A percentile compares a stretch with the other conserved stretches of the same genome.
phyloP scores from a whole-genome alignment of 2,888 invertebrate species.

The Pherbina coryleti region DNA sequence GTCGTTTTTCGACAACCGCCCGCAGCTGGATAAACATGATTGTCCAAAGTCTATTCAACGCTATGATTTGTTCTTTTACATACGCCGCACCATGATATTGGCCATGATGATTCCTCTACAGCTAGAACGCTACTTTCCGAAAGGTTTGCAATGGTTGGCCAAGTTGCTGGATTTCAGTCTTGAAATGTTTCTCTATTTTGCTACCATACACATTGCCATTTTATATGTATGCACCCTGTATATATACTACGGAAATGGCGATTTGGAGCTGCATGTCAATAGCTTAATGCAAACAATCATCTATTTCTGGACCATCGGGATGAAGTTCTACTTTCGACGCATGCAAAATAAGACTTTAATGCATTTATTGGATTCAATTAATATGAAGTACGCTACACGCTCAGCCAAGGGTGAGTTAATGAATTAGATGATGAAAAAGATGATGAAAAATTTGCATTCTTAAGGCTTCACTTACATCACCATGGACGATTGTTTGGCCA shows the following conservation, averaged over 20 bases:
- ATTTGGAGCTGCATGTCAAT: conserved; percentile 57
- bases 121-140: conserved; percentile 25
- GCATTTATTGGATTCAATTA: conserved; percentile 52
- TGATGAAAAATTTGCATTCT: neutral
- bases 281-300: conserved; percentile 59
- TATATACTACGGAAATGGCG: conserved; percentile 50
- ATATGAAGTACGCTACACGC: conserved; percentile 51
- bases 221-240: conserved; percentile 58
- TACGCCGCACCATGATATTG: conserved; percentile 52
- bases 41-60: conserved; percentile 44
- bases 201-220: conserved; percentile 53
- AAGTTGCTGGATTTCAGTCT: conserved; percentile 28
- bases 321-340: conserved; percentile 60
- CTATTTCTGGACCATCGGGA: conserved; percentile 56
- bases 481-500: conserved; percentile 49
- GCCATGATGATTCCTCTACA: conserved; percentile 55
- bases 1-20: neutral
- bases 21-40: neutral
- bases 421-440: neutral
- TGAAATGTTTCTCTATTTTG: conserved; percentile 56
- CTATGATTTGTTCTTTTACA: conserved; percentile 55
- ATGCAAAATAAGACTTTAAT: conserved; percentile 44
- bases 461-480: conserved; percentile 61
- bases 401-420: conserved; percentile 53
- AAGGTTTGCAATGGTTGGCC: neutral